Evolutionary conservation across 2,113 vertebrate genomes (phyloP), one percentile per base, ranked within the genome.

Genomic region (Mus pahari): DNA sequence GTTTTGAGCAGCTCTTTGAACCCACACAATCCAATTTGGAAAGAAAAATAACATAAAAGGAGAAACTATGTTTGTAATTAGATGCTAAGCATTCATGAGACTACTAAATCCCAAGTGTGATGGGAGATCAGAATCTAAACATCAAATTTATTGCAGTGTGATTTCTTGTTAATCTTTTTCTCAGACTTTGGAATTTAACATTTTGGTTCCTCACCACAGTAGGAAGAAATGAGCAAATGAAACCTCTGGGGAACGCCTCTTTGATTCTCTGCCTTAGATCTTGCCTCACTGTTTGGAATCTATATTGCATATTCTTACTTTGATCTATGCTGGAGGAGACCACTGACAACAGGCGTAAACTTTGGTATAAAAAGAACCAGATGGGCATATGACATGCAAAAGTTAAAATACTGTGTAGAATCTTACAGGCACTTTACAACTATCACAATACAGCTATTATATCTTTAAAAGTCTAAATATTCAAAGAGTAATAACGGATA

Each of bases 241-340:
- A 93, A 92, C 92, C 97, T 97, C 97, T 86, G 16, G 88, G 90
- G 97, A 97, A 86, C 11, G 60, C 48, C 70, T 81, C 95, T 98
- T 98, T 97, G 97, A 98, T 97, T 94, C 71, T 75, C 36, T 31
- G 81, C 96, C 86, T 98, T 70, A 97, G 95, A 97, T 96, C 96
- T 98, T 96, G 74, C 79, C 73, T 93, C 90, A 95, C 79, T 96
- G 83, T 96, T 96, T 93, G 93, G 95, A 55, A 92, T 97, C 94
- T 98, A 86, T 95, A 86, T 95, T 90, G 81, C 95, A 96, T 97
- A 96, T 88, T 95, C 90, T 94, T 78, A 50, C 68, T 97, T 98
- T 97, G 95, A 98, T 97, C 84, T 97, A 42, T 94, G 39, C 3
- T 60, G 84, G 71, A 96, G 79, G 94, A 90, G 53, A 50, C 70